These are phyloP conservation scores for Ptychoptera albimana DNA, from an alignment of 2,888 invertebrate species.

Conservation along the genomic window DNA sequence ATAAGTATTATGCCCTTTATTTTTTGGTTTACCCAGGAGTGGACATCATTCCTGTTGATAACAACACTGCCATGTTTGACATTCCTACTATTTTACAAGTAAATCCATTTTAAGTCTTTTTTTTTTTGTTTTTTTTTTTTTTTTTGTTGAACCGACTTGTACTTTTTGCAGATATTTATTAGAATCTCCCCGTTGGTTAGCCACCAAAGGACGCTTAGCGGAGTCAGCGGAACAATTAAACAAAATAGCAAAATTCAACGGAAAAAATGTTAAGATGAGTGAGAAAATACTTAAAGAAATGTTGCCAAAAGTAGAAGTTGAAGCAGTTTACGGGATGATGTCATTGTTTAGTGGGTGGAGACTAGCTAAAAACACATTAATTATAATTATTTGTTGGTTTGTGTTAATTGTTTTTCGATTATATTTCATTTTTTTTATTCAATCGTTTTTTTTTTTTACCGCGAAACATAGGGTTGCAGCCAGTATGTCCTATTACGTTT, in stretches of 20 bases:
- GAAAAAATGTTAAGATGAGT: conserved; percentile 26
- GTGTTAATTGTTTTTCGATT: too few relatives aligned
- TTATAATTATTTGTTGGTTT: conserved; percentile 40
- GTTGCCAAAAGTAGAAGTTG: conserved; percentile 23
- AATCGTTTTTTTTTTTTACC: too few relatives aligned
- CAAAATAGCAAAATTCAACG: conserved; percentile 38
- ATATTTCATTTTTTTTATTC: too few relatives aligned
- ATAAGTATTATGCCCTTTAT: conserved; percentile 34
- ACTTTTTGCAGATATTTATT: conserved; percentile 35
- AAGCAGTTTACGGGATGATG: conserved; percentile 35
- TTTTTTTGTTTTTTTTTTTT: too few relatives aligned
- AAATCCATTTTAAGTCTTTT: conserved; percentile 13
- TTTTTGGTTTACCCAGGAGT: conserved; percentile 34
- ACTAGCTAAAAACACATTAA: conserved; percentile 36
- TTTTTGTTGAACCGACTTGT: not conserved
- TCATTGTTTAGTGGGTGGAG: conserved; percentile 39
- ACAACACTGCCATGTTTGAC: conserved; percentile 32
- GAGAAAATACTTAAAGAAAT: conserved; percentile 31
- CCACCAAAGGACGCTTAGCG: conserved; percentile 34
- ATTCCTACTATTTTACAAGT: conserved; percentile 32
- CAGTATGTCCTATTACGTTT: conserved; percentile 14
- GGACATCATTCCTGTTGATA: conserved; percentile 33
- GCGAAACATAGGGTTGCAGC: too few relatives aligned
- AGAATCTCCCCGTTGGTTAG: conserved; percentile 49
- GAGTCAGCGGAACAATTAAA: conserved; percentile 34